Evolutionary conservation across 2,888 invertebrate species (phyloP).

Genomic region (Hypselothyrea guttata): DNA sequence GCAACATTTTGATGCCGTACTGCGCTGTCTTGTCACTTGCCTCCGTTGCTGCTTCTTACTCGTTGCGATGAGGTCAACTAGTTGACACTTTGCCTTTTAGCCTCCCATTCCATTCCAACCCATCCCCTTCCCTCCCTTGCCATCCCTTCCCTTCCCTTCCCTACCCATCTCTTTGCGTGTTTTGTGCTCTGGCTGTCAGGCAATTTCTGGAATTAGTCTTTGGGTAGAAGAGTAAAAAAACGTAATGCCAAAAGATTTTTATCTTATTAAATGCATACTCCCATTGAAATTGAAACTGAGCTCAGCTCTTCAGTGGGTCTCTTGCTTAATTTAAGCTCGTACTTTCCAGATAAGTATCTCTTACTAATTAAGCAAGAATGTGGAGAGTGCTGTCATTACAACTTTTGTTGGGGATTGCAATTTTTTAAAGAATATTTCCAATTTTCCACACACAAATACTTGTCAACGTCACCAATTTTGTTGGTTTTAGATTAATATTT

Average conservation of each 20-base stretch:
- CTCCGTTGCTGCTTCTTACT: constrained; percentile 35
- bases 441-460: background rate
- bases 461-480: no score
- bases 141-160: constrained; percentile 23
- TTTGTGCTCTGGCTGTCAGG: constrained; percentile 33
- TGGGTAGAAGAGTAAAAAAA: constrained; percentile 40
- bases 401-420: background rate
- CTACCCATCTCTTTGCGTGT: constrained; percentile 23
- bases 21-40: constrained; percentile 1
- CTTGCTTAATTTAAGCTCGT: background rate
- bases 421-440: background rate
- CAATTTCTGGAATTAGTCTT: constrained; percentile 54
- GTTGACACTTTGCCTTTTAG: constrained; percentile 57
- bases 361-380: constrained; percentile 11
- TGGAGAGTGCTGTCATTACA: constrained; percentile 6
- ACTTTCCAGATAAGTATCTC: constrained; percentile 3
- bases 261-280: constrained; percentile 56
- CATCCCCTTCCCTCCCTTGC: constrained; percentile 12
- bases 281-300: constrained; percentile 10
- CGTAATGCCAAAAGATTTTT: constrained; percentile 49
- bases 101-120: constrained; percentile 29
- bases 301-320: constrained; percentile 1
- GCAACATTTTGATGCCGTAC: background rate
- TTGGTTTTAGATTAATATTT: no score
- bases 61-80: constrained; percentile 69